A percentile compares a stretch with the other conserved stretches of the same genome.
phyloP scores from a whole-genome alignment of 1,140 invertebrate species.

The Amphibalanus amphitrite region DNA sequence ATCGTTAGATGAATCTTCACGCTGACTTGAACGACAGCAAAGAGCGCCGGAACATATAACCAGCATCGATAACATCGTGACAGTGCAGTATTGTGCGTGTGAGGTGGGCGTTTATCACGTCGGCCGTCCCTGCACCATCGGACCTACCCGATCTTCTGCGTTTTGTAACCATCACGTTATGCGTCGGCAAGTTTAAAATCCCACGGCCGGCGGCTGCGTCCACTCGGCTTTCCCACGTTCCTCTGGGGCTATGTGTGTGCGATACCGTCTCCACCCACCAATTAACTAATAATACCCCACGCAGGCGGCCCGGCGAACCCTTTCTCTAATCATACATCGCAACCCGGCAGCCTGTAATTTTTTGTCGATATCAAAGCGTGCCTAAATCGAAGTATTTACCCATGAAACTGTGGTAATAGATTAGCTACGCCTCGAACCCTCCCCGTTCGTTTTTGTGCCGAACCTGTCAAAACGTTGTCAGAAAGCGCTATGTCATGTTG shows the following conservation, averaged over 20 bases:
- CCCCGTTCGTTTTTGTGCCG: background rate
- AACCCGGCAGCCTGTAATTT: background rate
- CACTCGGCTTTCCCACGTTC: background rate
- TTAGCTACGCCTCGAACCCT: background rate
- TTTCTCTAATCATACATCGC: background rate
- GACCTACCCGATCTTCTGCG: too few relatives aligned
- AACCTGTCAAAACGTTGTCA: background rate
- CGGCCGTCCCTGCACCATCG: too few relatives aligned
- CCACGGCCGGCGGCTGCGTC: too few relatives aligned
- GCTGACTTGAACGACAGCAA: too few relatives aligned
- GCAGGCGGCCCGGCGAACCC: background rate
- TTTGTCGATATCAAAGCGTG: background rate
- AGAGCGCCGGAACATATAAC: too few relatives aligned
- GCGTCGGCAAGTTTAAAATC: too few relatives aligned
- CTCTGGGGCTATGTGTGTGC: background rate
- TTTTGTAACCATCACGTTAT: too few relatives aligned
- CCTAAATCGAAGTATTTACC: background rate
- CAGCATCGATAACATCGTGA: too few relatives aligned
- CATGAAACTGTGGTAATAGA: conserved; percentile 1
- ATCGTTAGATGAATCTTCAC: too few relatives aligned
- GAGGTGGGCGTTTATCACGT: too few relatives aligned
- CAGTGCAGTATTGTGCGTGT: too few relatives aligned
- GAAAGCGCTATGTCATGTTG: background rate
- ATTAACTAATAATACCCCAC: background rate
- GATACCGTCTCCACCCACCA: background rate